These are phyloP conservation scores for Metallyticus violacea DNA, from an alignment of 2,888 invertebrate species.

Conservation along the genomic window DNA sequence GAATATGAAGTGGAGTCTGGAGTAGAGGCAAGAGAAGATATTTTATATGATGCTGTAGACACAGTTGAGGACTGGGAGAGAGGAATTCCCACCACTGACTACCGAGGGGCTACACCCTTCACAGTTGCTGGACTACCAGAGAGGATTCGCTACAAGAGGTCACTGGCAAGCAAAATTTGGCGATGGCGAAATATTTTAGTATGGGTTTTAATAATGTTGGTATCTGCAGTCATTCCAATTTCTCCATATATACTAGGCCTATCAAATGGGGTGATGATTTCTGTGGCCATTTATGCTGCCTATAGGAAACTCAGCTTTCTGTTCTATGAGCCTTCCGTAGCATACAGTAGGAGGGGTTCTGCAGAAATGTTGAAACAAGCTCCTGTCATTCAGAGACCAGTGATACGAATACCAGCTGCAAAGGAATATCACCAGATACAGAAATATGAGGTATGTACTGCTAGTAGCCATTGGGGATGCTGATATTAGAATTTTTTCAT, in stretches of 20 bases:
- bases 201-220: neutral
- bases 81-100: constrained; percentile 24
- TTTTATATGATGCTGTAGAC: neutral
- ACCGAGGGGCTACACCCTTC: constrained; percentile 4
- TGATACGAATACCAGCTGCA: constrained; percentile 28
- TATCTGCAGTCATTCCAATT: neutral
- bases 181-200: neutral
- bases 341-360: neutral
- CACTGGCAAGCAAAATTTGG: neutral
- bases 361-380: no score
- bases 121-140: neutral
- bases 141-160: neutral
- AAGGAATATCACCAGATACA: constrained; percentile 32
- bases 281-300: neutral
- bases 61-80: neutral
- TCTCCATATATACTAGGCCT: constrained; percentile 19
- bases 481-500: no score
- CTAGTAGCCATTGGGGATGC: no score
- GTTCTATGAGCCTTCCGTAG: neutral
- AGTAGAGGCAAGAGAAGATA: constrained; percentile 53
- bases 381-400: neutral
- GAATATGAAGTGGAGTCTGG: constrained; percentile 53
- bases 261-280: constrained; percentile 1
- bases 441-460: constrained; percentile 31
- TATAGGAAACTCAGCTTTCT: neutral